Evolutionary conservation across 2,888 invertebrate species (phyloP), one percentile per base, ranked within the genome.

Genomic region (Pecten maximus): DNA sequence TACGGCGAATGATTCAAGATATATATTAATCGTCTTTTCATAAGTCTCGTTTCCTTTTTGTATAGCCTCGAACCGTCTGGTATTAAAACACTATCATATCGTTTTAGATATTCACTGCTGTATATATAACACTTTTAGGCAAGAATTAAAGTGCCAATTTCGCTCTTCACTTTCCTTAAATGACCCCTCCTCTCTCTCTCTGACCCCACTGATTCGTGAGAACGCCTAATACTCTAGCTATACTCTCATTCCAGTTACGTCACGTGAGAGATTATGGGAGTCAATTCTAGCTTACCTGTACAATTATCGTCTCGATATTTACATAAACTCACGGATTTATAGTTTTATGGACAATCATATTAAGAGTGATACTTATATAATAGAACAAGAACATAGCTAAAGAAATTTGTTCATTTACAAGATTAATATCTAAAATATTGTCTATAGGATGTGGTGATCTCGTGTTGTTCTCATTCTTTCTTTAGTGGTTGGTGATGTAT

Each of bases 261-360:
- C 74, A 74, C 8, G 10, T 35, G 35, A 15, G n/a, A n/a, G 74
- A 3, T 74, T 74, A 74, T 74, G 28, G 4, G 74, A 74, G 74
- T 74, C 74, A 0, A 74, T 35, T 74, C 74, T 74, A 74, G 74
- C 74, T 74, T 74, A 74, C 19, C 74, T 74, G 74, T 74, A 35
- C 74, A 74, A 74, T 74, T 74, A 74, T 74, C 74, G 28, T 74
- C 35, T 35, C 74, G 4, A 28, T 74, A 74, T 74, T 74, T 28
- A 74, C 74, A 74, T 74, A 74, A 74, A 74, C 74, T 74, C 8
- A 74, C 35, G 74, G 74, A 74, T 74, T 74, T 74, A 74, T 74
- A 74, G 74, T 74, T 74, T 74, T 74, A 74, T 35, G 35, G 74
- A 74, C 74, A 74, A 74, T 74, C 74, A 28, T 74, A 74, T 74